A percentile compares a stretch with the other conserved stretches of the same genome.
These are phyloP conservation scores for Parus major DNA, from an alignment of 2,113 vertebrate genomes.

Conservation along the genomic window DNA sequence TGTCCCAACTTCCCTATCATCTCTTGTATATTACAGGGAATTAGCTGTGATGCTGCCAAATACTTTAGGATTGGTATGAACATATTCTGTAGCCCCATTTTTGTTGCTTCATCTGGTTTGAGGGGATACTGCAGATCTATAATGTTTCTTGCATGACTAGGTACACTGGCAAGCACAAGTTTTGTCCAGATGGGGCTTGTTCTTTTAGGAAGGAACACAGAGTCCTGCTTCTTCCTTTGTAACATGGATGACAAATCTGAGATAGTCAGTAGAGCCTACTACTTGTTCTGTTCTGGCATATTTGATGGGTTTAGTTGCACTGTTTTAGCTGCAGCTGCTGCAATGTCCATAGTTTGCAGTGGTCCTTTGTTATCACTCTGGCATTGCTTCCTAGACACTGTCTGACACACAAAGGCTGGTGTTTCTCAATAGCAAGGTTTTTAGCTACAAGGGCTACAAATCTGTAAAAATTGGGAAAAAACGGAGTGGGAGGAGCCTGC, in stretches of 20 bases:
- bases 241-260: background rate
- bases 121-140: background rate
- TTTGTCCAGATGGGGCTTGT: background rate
- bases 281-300: background rate
- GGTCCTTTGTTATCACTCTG: background rate
- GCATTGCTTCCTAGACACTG: background rate
- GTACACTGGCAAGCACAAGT: background rate
- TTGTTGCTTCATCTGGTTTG: background rate
- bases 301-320: background rate
- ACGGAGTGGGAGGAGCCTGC: background rate
- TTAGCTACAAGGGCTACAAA: background rate
- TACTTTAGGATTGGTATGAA: background rate
- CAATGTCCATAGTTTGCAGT: background rate
- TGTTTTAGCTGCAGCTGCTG: background rate
- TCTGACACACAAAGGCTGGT: background rate
- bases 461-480: background rate
- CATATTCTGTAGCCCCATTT: background rate
- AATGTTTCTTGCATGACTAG: background rate
- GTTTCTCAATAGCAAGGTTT: background rate
- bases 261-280: background rate
- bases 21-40: background rate
- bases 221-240: background rate
- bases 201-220: background rate
- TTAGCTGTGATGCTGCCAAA: background rate
- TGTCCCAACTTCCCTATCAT: background rate